Conservation (phyloP, 2,888 invertebrate genomes). For the Tachina lurida region DNA sequence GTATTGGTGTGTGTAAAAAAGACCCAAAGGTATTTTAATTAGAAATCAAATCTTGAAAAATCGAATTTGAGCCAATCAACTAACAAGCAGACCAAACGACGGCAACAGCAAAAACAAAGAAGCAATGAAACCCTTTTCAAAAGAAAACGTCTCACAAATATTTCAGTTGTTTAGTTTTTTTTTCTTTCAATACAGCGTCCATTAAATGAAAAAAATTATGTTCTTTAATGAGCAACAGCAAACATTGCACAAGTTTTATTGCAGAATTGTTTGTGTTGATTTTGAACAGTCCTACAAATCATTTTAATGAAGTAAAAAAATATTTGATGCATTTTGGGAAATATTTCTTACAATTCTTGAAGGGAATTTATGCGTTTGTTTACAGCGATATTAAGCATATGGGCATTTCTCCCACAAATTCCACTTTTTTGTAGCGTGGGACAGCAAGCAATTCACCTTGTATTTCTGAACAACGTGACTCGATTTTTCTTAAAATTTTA, state of each 20-base stretch:
- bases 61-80: conserved; percentile 66
- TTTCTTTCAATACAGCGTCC: conserved; percentile 12
- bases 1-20: background rate
- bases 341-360: background rate
- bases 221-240: conserved; percentile 63
- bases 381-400: no score
- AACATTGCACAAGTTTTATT: conserved; percentile 52
- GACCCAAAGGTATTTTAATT: conserved; percentile 72
- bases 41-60: conserved; percentile 71
- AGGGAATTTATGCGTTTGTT: background rate
- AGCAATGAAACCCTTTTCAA: conserved; percentile 54
- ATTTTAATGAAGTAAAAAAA: conserved; percentile 44
- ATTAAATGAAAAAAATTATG: conserved; percentile 53
- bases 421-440: no score
- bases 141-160: conserved; percentile 54
- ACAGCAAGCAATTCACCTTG: no score
- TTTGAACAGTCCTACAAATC: conserved; percentile 24
- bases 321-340: background rate
- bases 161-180: conserved; percentile 43
- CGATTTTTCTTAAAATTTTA: no score
- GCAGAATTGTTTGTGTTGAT: conserved; percentile 43
- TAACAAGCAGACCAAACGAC: conserved; percentile 20
- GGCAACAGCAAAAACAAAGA: conserved; percentile 14
- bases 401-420: no score
- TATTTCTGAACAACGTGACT: no score